These are phyloP conservation scores for Meleagris gallopavo DNA, from an alignment of 2,113 vertebrate species.

Conservation along the genomic window DNA sequence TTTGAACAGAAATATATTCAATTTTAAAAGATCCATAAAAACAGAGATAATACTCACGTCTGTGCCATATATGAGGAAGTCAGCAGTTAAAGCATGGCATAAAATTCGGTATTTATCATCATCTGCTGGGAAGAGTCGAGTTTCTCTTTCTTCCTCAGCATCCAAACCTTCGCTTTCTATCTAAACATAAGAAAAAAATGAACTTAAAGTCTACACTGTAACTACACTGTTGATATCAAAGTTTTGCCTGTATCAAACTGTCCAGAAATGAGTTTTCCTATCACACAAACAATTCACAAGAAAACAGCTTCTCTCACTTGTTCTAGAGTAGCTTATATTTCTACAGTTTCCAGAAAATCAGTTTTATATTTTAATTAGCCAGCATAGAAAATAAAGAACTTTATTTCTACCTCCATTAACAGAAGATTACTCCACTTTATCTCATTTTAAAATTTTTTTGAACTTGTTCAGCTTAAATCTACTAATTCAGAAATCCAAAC, in stretches of 20 bases:
- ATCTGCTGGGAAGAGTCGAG: constrained; percentile 90
- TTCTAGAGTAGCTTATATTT: not conserved
- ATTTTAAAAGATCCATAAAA: not conserved
- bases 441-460: not conserved
- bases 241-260: not conserved
- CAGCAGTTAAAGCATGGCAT: constrained; percentile 90
- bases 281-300: not conserved
- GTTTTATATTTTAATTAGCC: not conserved
- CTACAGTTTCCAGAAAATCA: not conserved
- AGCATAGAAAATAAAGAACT: not conserved
- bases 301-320: not conserved
- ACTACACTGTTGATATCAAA: not conserved
- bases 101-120: constrained; percentile 89
- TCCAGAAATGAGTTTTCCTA: not conserved
- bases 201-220: not conserved
- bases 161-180: constrained; percentile 88
- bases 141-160: constrained; percentile 89
- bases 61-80: constrained; percentile 96
- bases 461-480: not conserved
- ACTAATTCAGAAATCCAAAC: not conserved
- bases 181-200: constrained; percentile 72
- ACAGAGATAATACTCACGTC: constrained; percentile 82
- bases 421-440: not conserved
- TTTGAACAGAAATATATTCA: not conserved
- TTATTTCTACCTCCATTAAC: not conserved